Evolutionary conservation across 2,797 vertebrate species (phyloP), one percentile per base, ranked within the genome.

Genomic region (Alectoris magna): DNA sequence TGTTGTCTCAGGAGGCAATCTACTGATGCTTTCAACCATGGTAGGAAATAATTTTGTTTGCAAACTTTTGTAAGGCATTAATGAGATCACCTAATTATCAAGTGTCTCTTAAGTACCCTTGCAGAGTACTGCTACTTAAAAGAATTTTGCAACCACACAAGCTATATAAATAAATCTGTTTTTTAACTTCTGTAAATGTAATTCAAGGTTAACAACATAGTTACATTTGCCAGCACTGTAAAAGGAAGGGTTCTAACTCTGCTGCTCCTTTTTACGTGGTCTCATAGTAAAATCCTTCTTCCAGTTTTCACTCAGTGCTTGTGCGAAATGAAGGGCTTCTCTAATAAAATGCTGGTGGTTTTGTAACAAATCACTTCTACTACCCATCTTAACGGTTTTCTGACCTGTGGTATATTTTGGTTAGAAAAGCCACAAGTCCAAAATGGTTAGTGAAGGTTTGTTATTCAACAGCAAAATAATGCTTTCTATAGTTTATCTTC

Each of bases 31-130:
- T 93, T 80, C 39, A 87, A 12, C 22, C 46, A 7, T 46, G 29
- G 26, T 73, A 68, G 49, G 71, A 79, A 87, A 92, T 84, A 29
- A 78, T 36, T 88, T 71, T 93, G 39, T 74, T 92, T 89, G 59
- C 39, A 93, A 93, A 91, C 23, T 11, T 67, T 76, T 83, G 17
- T 72, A 27, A 64, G 24, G 4, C 14, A 41, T 79, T 93, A 93
- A 80, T 67, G 43, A 60, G 68, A 73, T 59, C 17, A 39, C 26
- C n/a, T 70, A 76, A 82, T 83, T 66, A 87, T 70, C 69, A 82
- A 66, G 39, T 79, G 9, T 10, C 14, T 63, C 41, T 89, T 69
- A 91, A 63, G 34, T n/a, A 56, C 51, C 43, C 14, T 84, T 21
- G 48, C 16, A 66, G 31, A 14, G 4, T 73, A 46, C 12, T 75